Percentiles rank a stretch among this genome's conserved stretches.
These are phyloP conservation scores for Omphaloscelis lunosa DNA, from an alignment of 2,888 invertebrate species.

Conservation along the genomic window DNA sequence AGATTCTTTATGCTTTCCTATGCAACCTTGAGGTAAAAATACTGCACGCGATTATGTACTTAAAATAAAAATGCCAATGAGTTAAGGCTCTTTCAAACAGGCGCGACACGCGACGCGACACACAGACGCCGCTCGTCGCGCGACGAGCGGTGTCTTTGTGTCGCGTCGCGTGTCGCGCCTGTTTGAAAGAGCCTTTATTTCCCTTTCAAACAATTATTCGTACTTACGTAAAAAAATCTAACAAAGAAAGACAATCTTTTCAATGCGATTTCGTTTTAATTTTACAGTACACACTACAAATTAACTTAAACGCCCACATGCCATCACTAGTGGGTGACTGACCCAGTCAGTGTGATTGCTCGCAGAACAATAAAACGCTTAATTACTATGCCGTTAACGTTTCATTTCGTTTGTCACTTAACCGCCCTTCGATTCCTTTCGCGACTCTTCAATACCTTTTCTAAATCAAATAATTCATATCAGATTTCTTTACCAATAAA, in stretches of 20 bases:
- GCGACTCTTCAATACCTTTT: slow-evolving; percentile 40
- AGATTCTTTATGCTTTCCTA: slow-evolving; percentile 42
- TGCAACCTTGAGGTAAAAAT: slow-evolving; percentile 37
- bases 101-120: too few relatives aligned
- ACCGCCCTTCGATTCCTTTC: slow-evolving; percentile 52
- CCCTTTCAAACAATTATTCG: slow-evolving; percentile 8
- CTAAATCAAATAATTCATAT: slow-evolving; percentile 48
- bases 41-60: slow-evolving; percentile 26
- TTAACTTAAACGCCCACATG: slow-evolving; percentile 65
- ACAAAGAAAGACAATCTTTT: slow-evolving; percentile 25
- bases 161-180: too few relatives aligned
- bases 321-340: slow-evolving; percentile 70
- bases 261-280: slow-evolving; percentile 47
- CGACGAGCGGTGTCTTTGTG: too few relatives aligned
- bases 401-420: slow-evolving; percentile 52
- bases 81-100: too few relatives aligned
- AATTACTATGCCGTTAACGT: slow-evolving; percentile 67
- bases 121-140: too few relatives aligned
- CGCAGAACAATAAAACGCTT: slow-evolving; percentile 68
- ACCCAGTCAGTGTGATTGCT: slow-evolving; percentile 69
- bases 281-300: slow-evolving; percentile 61
- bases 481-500: slow-evolving; percentile 40
- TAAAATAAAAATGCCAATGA: slow-evolving; percentile 14
- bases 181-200: too few relatives aligned
- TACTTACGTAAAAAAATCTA: slow-evolving; percentile 4